phyloP scores from a whole-genome alignment of 2,888 invertebrate genomes.

The Anoncus sp. region DNA sequence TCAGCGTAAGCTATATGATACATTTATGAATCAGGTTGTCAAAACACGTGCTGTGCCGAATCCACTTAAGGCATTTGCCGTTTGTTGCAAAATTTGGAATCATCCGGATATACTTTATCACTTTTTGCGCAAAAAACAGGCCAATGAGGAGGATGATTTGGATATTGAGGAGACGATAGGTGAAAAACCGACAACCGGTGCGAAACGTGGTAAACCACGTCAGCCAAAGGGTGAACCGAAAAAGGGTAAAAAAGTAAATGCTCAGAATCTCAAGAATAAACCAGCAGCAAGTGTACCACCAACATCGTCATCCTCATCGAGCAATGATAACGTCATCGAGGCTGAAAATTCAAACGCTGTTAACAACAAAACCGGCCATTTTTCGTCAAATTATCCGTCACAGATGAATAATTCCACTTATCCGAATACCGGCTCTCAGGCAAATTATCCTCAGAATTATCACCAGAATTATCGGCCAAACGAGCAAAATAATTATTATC shows the following conservation, averaged over 20 bases:
- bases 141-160: conserved; percentile 91
- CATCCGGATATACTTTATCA: conserved; percentile 97
- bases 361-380: conserved; percentile 70
- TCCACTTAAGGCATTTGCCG: conserved; percentile 98
- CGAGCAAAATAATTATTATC: conserved; percentile 77
- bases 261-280: conserved; percentile 82
- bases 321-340: conserved; percentile 63
- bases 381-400: conserved; percentile 71
- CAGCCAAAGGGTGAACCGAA: conserved; percentile 82
- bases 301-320: conserved; percentile 76
- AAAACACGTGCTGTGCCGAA: conserved; percentile 94
- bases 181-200: conserved; percentile 80
- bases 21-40: conserved; percentile 97
- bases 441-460: conserved; percentile 74
- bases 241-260: conserved; percentile 77
- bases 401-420: conserved; percentile 72
- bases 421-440: conserved; percentile 68
- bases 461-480: conserved; percentile 77
- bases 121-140: conserved; percentile 92
- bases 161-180: conserved; percentile 92
- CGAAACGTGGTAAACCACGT: conserved; percentile 81
- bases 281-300: conserved; percentile 85
- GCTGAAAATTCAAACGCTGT: conserved; percentile 69
- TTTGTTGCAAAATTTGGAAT: conserved; percentile 99
- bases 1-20: too few relatives aligned